Conservation (phyloP, 2,797 vertebrate species). For the Zalophus californianus region DNA sequence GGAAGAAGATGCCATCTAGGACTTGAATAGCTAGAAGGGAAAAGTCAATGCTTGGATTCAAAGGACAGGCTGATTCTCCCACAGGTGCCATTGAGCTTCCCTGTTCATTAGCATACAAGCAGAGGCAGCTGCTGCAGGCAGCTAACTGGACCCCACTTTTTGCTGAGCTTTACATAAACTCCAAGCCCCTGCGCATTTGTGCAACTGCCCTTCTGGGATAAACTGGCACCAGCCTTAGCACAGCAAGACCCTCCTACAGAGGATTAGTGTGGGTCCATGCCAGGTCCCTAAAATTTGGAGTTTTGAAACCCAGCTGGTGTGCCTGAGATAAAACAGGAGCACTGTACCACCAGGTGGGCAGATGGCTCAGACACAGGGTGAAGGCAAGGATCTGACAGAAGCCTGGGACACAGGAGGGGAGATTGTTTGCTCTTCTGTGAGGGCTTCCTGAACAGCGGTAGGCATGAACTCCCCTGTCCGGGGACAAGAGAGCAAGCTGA, state of each 20-base stretch:
- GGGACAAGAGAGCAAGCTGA: background rate
- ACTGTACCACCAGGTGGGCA: background rate
- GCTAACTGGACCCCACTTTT: background rate
- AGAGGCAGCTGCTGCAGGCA: background rate
- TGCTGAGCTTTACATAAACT: background rate
- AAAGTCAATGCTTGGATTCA: background rate
- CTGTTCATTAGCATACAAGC: background rate
- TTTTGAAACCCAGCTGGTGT: background rate
- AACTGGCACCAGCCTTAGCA: background rate
- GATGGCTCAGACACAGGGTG: background rate
- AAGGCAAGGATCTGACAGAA: background rate
- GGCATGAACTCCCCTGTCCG: background rate
- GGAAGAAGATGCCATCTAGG: background rate
- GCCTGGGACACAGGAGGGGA: background rate
- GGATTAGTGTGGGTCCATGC: background rate
- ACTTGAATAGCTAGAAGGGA: background rate
- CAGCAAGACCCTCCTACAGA: background rate
- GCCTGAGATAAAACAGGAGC: background rate
- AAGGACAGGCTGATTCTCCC: background rate
- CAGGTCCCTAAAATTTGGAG: background rate
- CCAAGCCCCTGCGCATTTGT: background rate
- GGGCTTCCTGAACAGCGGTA: background rate
- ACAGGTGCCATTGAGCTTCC: background rate
- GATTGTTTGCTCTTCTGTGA: background rate
- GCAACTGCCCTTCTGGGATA: background rate